These are phyloP conservation scores for Pygoscelis adeliae DNA, from an alignment of 2,113 vertebrate genomes.

Conservation along the genomic window DNA sequence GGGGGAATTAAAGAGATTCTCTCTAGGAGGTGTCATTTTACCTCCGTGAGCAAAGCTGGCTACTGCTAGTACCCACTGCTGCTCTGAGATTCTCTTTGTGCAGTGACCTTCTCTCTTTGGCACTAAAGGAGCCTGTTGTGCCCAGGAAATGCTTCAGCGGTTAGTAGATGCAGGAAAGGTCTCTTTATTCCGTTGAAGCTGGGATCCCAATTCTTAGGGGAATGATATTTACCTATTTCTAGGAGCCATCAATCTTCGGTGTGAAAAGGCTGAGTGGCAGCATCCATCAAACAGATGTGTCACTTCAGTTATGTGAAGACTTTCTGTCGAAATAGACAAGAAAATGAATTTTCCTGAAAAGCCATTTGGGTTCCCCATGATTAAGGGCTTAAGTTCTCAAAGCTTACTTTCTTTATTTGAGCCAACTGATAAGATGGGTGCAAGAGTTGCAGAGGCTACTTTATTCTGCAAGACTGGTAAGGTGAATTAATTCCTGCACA, in stretches of 20 bases:
- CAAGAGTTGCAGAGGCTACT: neutral
- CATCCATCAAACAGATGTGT: conserved; percentile 41
- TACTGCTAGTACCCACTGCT: neutral
- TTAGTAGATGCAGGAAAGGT: conserved; percentile 14
- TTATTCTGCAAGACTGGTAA: neutral
- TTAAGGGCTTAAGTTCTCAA: conserved; percentile 1
- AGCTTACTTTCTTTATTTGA: neutral
- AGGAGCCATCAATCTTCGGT: conserved; percentile 46
- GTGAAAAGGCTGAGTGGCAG: conserved; percentile 36
- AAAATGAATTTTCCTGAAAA: conserved; percentile 56
- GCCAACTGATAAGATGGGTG: neutral
- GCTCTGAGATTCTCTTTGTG: neutral
- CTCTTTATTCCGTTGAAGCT: conserved; percentile 23
- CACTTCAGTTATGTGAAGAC: conserved; percentile 32
- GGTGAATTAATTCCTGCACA: neutral
- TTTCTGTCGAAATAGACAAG: conserved; percentile 39
- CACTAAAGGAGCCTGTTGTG: neutral
- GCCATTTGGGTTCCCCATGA: conserved; percentile 22
- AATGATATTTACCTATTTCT: conserved; percentile 58
- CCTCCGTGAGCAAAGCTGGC: neutral
- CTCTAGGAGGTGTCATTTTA: neutral
- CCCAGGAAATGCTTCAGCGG: neutral
- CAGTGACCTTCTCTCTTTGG: neutral
- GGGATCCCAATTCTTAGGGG: neutral
- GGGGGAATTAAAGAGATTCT: neutral